A percentile compares a stretch with the other conserved stretches of the same genome.
Evolutionary conservation across 2,113 vertebrate species (phyloP).

Genomic region (Ancistrus triradiatus): DNA sequence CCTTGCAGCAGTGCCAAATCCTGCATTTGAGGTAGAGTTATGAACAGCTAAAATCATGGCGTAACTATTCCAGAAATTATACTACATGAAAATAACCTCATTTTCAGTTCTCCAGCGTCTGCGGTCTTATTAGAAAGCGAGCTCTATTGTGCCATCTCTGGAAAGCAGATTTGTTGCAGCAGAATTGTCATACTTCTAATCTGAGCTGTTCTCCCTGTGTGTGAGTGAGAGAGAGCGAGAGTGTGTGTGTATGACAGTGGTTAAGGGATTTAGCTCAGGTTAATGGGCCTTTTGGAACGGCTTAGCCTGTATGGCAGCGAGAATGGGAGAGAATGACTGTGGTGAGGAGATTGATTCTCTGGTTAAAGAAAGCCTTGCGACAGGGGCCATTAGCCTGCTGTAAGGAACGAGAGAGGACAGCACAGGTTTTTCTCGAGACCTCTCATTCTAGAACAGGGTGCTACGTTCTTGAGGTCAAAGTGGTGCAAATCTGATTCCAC

Average conservation of each 20-base stretch:
- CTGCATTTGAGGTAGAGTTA: conserved; percentile 1
- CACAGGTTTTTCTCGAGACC: conserved; percentile 15
- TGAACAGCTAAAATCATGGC: neutral
- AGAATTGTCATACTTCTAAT: conserved; percentile 22
- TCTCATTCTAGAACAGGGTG: neutral
- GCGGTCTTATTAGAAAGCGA: too few species aligned
- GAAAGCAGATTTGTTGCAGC: conserved; percentile 16
- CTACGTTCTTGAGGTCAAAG: too few species aligned
- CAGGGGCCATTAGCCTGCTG: conserved; percentile 47
- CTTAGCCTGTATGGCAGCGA: conserved; percentile 43
- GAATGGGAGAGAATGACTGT: conserved; percentile 43
- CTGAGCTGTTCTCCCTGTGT: conserved; percentile 37
- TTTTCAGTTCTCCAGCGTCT: neutral
- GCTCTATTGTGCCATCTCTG: too few species aligned
- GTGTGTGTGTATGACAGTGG: conserved; percentile 35
- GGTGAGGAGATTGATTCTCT: conserved; percentile 47
- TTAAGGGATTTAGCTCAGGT: conserved; percentile 49
- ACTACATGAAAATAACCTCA: conserved; percentile 29
- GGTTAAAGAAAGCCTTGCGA: conserved; percentile 48
- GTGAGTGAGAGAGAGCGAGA: conserved; percentile 23
- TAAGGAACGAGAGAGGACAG: conserved; percentile 42
- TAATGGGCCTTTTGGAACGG: conserved; percentile 47
- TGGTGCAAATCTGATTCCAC: too few species aligned
- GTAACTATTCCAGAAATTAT: conserved; percentile 17
- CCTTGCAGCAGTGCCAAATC: neutral